A percentile compares a stretch with the other conserved stretches of the same genome.
These are phyloP conservation scores for Poeciliopsis turneri DNA, from an alignment of 2,797 vertebrate species.

Conservation along the genomic window DNA sequence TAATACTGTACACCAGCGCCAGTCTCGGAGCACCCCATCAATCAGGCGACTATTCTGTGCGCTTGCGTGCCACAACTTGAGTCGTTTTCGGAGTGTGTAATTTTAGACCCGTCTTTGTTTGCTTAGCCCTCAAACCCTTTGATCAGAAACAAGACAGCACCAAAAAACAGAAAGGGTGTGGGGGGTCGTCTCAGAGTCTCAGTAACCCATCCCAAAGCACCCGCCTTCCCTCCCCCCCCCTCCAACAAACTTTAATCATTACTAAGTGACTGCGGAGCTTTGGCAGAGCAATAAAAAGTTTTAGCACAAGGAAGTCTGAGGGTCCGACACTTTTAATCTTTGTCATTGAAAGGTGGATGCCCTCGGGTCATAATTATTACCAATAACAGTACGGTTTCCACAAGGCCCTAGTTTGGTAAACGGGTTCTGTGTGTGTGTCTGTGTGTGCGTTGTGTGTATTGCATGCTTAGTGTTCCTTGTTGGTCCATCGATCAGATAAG, in stretches of 20 bases:
- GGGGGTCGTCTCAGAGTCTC: slow-evolving; percentile 61
- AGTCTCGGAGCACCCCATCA: slow-evolving; percentile 76
- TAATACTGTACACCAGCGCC: slow-evolving; percentile 76
- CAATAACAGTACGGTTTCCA: slow-evolving; percentile 70
- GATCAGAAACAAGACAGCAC: slow-evolving; percentile 75
- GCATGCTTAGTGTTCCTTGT: slow-evolving; percentile 75
- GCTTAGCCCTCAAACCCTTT: slow-evolving; percentile 71
- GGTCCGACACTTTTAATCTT: slow-evolving; percentile 65
- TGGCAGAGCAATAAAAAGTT: slow-evolving; percentile 64
- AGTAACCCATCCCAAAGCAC: slow-evolving; percentile 57
- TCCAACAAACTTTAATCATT: slow-evolving; percentile 36
- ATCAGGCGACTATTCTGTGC: slow-evolving; percentile 75
- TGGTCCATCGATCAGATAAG: slow-evolving; percentile 84
- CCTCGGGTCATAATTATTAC: slow-evolving; percentile 75
- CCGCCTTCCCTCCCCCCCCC: slow-evolving; percentile 13
- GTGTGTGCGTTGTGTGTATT: slow-evolving; percentile 63
- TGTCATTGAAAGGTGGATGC: slow-evolving; percentile 74
- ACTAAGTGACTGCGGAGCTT: slow-evolving; percentile 48
- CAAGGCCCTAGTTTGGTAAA: slow-evolving; percentile 68
- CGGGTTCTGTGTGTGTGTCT: slow-evolving; percentile 48
- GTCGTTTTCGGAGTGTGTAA: slow-evolving; percentile 72
- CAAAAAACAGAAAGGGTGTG: slow-evolving; percentile 47
- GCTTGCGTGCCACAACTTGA: slow-evolving; percentile 74
- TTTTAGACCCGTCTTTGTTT: slow-evolving; percentile 78
- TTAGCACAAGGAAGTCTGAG: slow-evolving; percentile 51